These are phyloP conservation scores for Cromileptes altivelis DNA, from an alignment of 2,113 vertebrate species.

Conservation along the genomic window DNA sequence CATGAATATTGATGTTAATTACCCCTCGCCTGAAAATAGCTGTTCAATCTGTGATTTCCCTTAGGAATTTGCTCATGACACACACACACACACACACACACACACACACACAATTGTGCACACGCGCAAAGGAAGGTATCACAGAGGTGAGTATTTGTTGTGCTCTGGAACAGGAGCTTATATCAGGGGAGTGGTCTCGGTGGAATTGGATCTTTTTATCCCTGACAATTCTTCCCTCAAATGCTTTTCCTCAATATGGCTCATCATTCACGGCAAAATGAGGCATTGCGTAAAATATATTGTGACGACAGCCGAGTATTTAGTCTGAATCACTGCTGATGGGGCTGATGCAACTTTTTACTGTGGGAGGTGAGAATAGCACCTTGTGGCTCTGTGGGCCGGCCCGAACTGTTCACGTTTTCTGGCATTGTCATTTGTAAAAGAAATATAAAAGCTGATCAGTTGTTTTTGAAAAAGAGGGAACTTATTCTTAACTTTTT, in stretches of 20 bases:
- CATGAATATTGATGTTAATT: constrained; percentile 82
- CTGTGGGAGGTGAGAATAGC: constrained; percentile 61
- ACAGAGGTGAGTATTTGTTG: constrained; percentile 46
- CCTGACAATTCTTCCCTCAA: constrained; percentile 29
- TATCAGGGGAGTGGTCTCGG: constrained; percentile 43
- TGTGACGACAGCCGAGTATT: constrained; percentile 44
- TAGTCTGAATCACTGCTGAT: constrained; percentile 43
- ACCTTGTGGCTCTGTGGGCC: constrained; percentile 50
- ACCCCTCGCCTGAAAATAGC: constrained; percentile 68
- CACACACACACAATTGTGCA: constrained; percentile 1
- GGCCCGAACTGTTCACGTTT: constrained; percentile 33
- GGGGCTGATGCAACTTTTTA: constrained; percentile 25
- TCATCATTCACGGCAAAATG: constrained; percentile 38
- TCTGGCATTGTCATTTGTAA: constrained; percentile 18
- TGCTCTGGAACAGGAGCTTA: constrained; percentile 52
- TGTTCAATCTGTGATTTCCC: constrained; percentile 72
- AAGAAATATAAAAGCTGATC: background rate
- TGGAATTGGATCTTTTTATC: constrained; percentile 46
- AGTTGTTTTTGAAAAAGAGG: constrained; percentile 1
- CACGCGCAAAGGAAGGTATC: constrained; percentile 14
- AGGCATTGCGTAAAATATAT: constrained; percentile 42
- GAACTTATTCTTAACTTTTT: background rate
- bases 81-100: constrained; percentile 22
- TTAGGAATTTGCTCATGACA: constrained; percentile 44
- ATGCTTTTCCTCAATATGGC: constrained; percentile 36